These are phyloP conservation scores for Rhagonycha lutea DNA, from an alignment of 2,888 invertebrate species.

Conservation along the genomic window DNA sequence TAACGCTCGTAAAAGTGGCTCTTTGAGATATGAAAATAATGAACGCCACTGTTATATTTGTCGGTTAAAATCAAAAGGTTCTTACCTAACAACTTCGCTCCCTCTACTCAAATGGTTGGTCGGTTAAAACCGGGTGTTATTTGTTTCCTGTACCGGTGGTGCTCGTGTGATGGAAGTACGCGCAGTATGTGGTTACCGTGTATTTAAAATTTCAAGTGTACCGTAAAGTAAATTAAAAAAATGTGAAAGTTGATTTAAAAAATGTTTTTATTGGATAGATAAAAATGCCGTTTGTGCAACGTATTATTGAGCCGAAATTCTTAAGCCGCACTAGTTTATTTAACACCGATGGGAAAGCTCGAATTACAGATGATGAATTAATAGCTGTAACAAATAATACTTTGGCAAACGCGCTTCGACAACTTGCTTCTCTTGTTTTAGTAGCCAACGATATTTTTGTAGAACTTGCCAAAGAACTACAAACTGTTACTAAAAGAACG, in stretches of 20 bases:
- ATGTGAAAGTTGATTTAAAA: background rate
- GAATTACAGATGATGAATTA: constrained; percentile 74
- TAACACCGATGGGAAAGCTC: constrained; percentile 63
- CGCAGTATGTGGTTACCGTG: constrained; percentile 19
- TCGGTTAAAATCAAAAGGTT: constrained; percentile 26
- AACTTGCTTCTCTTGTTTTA: constrained; percentile 82
- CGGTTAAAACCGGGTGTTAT: constrained; percentile 23
- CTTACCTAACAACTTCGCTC: constrained; percentile 16
- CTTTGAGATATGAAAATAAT: background rate
- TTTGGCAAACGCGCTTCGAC: constrained; percentile 80
- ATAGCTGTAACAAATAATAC: constrained; percentile 87
- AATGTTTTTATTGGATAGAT: background rate
- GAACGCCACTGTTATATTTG: constrained; percentile 16
- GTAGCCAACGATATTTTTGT: constrained; percentile 86
- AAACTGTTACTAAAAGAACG: constrained; percentile 74
- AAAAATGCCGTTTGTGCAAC: constrained; percentile 85
- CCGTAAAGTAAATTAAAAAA: background rate
- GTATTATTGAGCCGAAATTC: constrained; percentile 80
- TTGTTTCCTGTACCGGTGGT: constrained; percentile 19
- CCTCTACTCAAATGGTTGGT: constrained; percentile 19
- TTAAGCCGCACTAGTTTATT: constrained; percentile 71
- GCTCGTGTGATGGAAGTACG: constrained; percentile 17
- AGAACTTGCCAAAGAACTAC: constrained; percentile 76
- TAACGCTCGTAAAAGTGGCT: no score
- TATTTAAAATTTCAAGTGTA: constrained; percentile 8